Base-by-base conservation (phyloP, 2,888 invertebrate genomes). In the Drosophila neotestacea region DNA sequence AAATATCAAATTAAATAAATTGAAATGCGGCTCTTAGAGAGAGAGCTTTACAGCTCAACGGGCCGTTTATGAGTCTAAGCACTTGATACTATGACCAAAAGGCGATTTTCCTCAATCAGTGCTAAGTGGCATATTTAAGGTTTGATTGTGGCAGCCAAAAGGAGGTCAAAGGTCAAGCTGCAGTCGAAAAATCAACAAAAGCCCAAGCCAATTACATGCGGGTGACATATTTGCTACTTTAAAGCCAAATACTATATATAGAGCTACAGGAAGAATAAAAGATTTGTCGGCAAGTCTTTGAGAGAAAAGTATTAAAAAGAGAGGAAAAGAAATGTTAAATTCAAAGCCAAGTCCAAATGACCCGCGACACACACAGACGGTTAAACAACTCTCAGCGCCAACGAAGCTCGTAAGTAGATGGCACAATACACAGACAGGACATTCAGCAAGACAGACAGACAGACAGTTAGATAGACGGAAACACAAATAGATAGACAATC, bases 1-100 rank as follows among this genome's bases (percentile, higher is more conserved):
- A 86, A 83, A 80, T 67, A 86, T 65, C 69, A 66, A 84, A 84
- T 83, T 83, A 84, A 87, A 85, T 85, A 81, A 79, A 87, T 81
- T 84, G 81, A 78, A 81, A 69, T 77, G 69, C 54, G 61, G 46
- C 50, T 41, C 55, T 44, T 47, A 41, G n/a, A 16, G 28, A 36
- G 4, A 42, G 11, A n/a, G 13, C 36, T 32, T 30, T 46, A 56
- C 36, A 56, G 28, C 54, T 41, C 22, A 41, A 39, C 16, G 22
- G 28, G 36, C 42, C n/a, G 60, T 11, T 67, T 74, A 70, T 77
- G 74, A 62, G 55, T 58, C 46, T 38, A 46, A 64, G 36, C 50
- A 47, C 28, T 47, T 27, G 11, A 36, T 28, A 16, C 28, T n/a
- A 39, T n/a, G 27, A 38, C 6, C 6, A 38, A 28, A 38, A 46